Percentiles rank a stretch among this genome's conserved stretches.
These are phyloP conservation scores for Sebastes schlegelii DNA, from an alignment of 2,113 vertebrate genomes.

Conservation along the genomic window DNA sequence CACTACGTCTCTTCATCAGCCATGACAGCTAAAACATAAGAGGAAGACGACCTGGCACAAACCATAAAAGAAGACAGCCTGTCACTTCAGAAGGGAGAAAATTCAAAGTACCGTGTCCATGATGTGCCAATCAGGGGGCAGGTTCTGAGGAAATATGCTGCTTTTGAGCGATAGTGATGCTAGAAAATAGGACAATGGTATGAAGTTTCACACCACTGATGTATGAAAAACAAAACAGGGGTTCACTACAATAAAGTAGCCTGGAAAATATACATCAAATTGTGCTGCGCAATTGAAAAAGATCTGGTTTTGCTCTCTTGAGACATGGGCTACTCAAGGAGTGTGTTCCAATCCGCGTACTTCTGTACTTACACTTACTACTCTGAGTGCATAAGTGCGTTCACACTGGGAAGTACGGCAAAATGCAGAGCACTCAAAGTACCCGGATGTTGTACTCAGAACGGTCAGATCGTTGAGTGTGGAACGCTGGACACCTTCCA, in stretches of 20 bases:
- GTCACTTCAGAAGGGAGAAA: slow-evolving; percentile 1
- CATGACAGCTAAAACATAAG: slow-evolving; percentile 16
- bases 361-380: too few relatives aligned
- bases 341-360: too few relatives aligned
- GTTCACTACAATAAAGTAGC: background rate
- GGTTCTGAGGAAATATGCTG: background rate
- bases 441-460: too few relatives aligned
- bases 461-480: too few relatives aligned
- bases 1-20: background rate
- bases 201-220: background rate
- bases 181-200: slow-evolving; percentile 10
- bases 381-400: too few relatives aligned
- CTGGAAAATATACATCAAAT: background rate
- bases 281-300: background rate
- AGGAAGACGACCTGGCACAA: slow-evolving; percentile 15
- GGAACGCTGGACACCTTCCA: too few relatives aligned
- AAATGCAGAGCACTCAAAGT: too few relatives aligned
- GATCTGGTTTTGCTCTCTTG: background rate
- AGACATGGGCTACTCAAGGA: background rate
- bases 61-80: background rate
- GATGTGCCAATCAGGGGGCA: slow-evolving; percentile 24
- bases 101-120: background rate
- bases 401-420: too few relatives aligned
- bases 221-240: background rate
- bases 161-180: background rate